These are phyloP conservation scores for Nephrotoma flavescens DNA, from an alignment of 2,888 invertebrate genomes.

Conservation along the genomic window DNA sequence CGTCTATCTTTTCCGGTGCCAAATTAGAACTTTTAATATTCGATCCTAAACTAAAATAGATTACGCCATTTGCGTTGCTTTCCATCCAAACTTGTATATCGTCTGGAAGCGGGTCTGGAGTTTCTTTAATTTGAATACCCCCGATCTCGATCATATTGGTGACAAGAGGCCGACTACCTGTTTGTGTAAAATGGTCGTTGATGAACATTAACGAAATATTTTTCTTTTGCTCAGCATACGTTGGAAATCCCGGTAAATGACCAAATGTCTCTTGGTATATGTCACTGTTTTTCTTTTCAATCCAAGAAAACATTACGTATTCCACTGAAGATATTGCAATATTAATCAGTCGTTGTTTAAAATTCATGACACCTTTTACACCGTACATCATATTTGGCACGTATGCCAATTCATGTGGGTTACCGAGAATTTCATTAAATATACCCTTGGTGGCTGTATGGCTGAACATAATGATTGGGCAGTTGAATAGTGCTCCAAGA, in stretches of 20 bases:
- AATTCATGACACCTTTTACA: not conserved
- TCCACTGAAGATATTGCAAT: not conserved
- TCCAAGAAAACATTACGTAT: not conserved
- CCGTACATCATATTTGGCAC: not conserved
- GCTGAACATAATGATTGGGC: constrained; percentile 17
- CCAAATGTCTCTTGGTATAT: not conserved
- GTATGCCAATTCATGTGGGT: constrained; percentile 3
- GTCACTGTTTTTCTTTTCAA: not conserved
- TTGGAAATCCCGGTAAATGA: constrained; percentile 5
- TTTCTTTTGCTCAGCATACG: constrained; percentile 20
- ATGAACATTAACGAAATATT: constrained; percentile 27
- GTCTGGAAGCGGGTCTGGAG: constrained; percentile 14
- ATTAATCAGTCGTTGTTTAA: constrained; percentile 4
- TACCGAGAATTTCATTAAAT: constrained; percentile 2
- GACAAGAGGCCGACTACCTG: constrained; percentile 22
- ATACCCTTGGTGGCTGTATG: too few species aligned
- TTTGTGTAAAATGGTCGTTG: constrained; percentile 28
- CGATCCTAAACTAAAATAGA: constrained; percentile 12
- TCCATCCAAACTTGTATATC: not conserved
- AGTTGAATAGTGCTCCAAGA: constrained; percentile 21
- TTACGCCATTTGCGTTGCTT: constrained; percentile 7
- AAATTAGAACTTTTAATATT: constrained; percentile 9
- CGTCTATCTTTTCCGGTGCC: not conserved
- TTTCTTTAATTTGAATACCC: constrained; percentile 17
- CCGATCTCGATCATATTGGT: constrained; percentile 29